Conservation (phyloP, 2,888 invertebrate genomes). For the Metacarcinus magister region DNA sequence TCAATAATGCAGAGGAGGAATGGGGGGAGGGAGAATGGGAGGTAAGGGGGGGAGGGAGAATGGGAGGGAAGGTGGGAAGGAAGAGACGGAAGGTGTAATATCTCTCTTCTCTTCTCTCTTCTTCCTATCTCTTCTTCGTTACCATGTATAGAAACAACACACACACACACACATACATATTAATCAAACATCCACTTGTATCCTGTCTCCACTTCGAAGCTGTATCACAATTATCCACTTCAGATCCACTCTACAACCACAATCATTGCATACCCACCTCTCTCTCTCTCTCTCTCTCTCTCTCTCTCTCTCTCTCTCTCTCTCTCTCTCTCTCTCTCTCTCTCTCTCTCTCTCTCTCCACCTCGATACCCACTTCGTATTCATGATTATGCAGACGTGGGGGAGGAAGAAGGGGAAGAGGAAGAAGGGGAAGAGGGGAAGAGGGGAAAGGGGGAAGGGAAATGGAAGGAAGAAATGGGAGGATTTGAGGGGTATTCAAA, state of each 20-base stretch:
- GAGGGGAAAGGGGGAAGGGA: not conserved
- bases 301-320: not conserved
- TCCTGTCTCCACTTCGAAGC: not conserved
- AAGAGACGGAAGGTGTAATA: too few species aligned
- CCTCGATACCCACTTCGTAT: not conserved
- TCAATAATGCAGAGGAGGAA: conserved; percentile 13
- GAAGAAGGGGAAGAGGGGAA: not conserved
- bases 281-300: not conserved
- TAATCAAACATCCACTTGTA: not conserved
- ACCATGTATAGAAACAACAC: not conserved
- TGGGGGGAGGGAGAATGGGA: not conserved
- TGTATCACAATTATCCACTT: not conserved
- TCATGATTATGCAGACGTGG: not conserved
- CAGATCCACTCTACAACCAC: not conserved
- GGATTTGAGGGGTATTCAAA: not conserved
- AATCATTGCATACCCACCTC: not conserved
- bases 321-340: too few species aligned
- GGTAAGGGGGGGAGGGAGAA: not conserved
- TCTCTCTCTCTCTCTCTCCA: too few species aligned
- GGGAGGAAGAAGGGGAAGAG: not conserved
- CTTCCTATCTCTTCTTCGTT: too few species aligned
- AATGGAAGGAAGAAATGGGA: not conserved
- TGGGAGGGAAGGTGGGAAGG: not conserved
- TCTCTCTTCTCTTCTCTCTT: too few species aligned
- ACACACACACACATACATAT: not conserved